A percentile compares a stretch with the other conserved stretches of the same genome.
phyloP scores from a whole-genome alignment of 1,140 invertebrate genomes.

The Dinoponera quadriceps region DNA sequence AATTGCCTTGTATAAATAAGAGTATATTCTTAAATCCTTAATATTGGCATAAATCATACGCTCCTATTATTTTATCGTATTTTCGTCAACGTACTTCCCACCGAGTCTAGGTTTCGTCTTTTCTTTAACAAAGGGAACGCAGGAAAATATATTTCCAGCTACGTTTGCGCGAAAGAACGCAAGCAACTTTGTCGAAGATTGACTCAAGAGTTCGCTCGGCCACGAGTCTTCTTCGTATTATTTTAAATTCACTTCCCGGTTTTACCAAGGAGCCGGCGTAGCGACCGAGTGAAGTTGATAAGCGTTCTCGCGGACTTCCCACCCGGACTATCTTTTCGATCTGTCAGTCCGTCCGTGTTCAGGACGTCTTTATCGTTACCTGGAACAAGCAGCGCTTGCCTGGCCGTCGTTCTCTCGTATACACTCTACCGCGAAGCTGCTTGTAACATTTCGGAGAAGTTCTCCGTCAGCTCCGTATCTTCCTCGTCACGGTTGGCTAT shows the following conservation, averaged over 20 bases:
- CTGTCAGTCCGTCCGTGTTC: background rate
- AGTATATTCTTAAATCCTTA: too few relatives aligned
- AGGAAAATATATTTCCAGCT: background rate
- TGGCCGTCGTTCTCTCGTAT: background rate
- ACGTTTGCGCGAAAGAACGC: background rate
- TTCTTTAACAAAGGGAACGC: background rate
- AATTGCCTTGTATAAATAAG: too few relatives aligned
- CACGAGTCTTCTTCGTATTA: background rate
- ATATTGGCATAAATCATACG: too few relatives aligned
- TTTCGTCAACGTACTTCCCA: too few relatives aligned
- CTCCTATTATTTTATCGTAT: too few relatives aligned
- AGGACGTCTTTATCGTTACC: background rate
- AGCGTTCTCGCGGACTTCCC: constrained; percentile 9
- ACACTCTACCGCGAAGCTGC: background rate
- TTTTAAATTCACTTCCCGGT: background rate
- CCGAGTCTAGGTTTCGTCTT: background rate
- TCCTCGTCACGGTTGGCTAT: constrained; percentile 6
- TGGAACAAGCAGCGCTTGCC: background rate
- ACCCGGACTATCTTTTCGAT: background rate
- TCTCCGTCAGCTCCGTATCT: background rate
- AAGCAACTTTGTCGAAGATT: background rate
- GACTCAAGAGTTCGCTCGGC: background rate
- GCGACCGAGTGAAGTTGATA: background rate
- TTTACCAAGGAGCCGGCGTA: background rate
- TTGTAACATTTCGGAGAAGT: background rate